Base-by-base conservation (phyloP, 2,888 invertebrate genomes). In the Idaea straminata region DNA sequence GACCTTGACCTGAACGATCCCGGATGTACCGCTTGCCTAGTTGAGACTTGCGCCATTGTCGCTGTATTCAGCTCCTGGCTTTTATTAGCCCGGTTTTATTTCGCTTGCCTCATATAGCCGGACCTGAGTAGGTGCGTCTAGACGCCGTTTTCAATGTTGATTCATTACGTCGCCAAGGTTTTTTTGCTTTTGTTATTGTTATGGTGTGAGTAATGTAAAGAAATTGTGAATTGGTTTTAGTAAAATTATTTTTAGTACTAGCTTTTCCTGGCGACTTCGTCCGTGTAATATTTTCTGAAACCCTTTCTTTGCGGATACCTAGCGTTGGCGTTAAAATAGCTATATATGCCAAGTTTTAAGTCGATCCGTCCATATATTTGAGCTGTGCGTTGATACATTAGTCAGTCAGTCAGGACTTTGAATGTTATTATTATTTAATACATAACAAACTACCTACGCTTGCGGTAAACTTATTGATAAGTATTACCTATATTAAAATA, bases 1-100 rank as follows among this genome's bases (percentile, higher is more conserved):
- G 94, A 94, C 94, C 94, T 94, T 94, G 94, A 94, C 94, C 94
- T 86, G 94, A 86, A 91, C 92, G 87, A 89, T 91, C 92, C 92
- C 92, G 91, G 92, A 89, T 90, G 87, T 88, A 81, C 85, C 80
- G 77, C 81, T 86, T 83, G 85, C 86, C 87, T 83, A 86, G 85
- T 87, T 87, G 86, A 87, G 87, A 88, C 81, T 87, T 87, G 86
- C 87, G 87, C 88, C 81, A 87, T 87, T 88, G 86, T 87, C 86
- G 86, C 86, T 86, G 81, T 82, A 81, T 83, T 82, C 82, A 83
- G 84, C 82, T 83, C 75, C 82, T 76, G 76, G 84, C 85, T 89
- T 89, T 89, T 89, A 89, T 88, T 89, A 88, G 87, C 83, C 72
- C 67, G 72, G 79, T 81, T 88, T 86, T 86, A 85, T 86, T 83